Base-by-base conservation (phyloP, 1,140 invertebrate genomes). In the Watersipora subatra region DNA sequence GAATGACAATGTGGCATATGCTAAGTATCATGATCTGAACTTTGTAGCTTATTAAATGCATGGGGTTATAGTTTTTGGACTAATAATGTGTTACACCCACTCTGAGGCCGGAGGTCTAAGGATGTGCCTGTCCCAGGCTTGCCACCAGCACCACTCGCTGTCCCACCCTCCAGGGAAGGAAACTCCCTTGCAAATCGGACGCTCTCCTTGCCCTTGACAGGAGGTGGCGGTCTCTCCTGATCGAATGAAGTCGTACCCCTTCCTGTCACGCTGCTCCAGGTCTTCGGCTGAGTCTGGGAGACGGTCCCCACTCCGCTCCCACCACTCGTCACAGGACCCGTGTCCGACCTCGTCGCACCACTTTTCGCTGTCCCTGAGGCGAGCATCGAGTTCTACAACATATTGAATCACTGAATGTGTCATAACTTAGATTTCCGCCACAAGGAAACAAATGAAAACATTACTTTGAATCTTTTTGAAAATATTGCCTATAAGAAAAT, bases 61-160 rank as follows among this genome's bases (percentile, higher is more conserved):
- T n/a, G n/a, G n/a, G n/a, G n/a, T n/a, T n/a, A n/a, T n/a, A n/a
- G n/a, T n/a, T n/a, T n/a, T n/a, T n/a, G n/a, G n/a, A n/a, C n/a
- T n/a, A n/a, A n/a, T n/a, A n/a, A n/a, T n/a, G n/a, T n/a, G n/a
- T n/a, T n/a, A n/a, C 22, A 28, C 58, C 22, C 27, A 59, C 58
- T 59, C 27, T 59, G 58, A 59, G 58, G 58, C 7, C 58, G 58
- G 27, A 59, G 58, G 58, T 59, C 27, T 7, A 59, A 22, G 7
- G 7, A n/a, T 12, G 34, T 46, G 34, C 34, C n/a, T 7, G 34
- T 12, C 7, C 34, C 34, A 46, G 34, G 7, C 34, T 46, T 46
- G 34, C 34, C 34, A 46, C 34, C 34, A 46, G 34, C 7, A 12
- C 34, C 34, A 46, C 34, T 46, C 7, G 34, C n/a, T n/a, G 34